Conservation (phyloP, 2,113 vertebrate genomes). For the Anolis carolinensis region DNA sequence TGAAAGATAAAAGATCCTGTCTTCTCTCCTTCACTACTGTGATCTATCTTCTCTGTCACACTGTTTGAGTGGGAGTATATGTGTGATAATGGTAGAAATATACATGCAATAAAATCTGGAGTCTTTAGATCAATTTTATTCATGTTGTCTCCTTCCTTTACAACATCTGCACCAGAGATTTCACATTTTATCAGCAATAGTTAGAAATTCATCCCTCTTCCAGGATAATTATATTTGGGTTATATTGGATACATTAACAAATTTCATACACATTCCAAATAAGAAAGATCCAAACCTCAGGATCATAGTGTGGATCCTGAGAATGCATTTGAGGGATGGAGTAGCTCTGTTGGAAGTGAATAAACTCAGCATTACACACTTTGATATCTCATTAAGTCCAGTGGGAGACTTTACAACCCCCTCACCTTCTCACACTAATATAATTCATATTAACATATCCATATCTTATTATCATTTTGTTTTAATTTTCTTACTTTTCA, state of each 20-base stretch:
- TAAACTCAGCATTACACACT: background rate
- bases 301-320: too few relatives aligned
- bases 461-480: background rate
- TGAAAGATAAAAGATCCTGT: background rate
- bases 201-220: background rate
- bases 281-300: background rate
- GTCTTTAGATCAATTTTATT: slow-evolving; percentile 7
- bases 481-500: background rate
- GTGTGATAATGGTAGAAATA: background rate
- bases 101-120: background rate
- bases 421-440: background rate
- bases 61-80: background rate
- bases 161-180: background rate
- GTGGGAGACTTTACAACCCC: background rate
- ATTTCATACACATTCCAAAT: too few relatives aligned
- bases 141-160: background rate
- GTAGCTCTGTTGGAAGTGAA: background rate
- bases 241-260: background rate
- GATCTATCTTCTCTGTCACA: background rate
- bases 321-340: background rate
- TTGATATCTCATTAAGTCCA: background rate
- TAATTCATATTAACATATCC: background rate
- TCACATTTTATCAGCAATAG: background rate
- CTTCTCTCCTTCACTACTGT: background rate
- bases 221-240: background rate